phyloP scores from a whole-genome alignment of 2,797 vertebrate genomes.

The Arnoldichthys spilopterus region DNA sequence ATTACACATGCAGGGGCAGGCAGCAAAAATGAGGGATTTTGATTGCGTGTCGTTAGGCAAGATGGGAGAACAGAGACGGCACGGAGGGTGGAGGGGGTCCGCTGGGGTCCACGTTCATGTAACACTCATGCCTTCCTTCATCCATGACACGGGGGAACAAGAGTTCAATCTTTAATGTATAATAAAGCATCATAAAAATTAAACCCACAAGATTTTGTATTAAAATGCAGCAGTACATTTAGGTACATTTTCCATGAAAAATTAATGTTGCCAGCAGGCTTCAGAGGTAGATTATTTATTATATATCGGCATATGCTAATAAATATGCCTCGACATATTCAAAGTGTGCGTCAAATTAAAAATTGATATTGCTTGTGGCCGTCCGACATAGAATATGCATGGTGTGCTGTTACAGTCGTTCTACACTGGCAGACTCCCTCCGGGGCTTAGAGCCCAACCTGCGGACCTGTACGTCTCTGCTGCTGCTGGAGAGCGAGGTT shows the following conservation, averaged over 20 bases:
- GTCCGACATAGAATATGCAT: slow-evolving; percentile 65
- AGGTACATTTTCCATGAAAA: slow-evolving; percentile 71
- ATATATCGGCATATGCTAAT: slow-evolving; percentile 75
- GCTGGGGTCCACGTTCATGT: slow-evolving; percentile 23
- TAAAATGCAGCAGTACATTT: slow-evolving; percentile 67
- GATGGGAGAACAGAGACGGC: slow-evolving; percentile 36
- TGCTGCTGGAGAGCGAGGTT: slow-evolving; percentile 28
- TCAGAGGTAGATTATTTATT: slow-evolving; percentile 73
- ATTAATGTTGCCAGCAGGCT: slow-evolving; percentile 66
- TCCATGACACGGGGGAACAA: slow-evolving; percentile 36
- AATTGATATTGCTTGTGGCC: slow-evolving; percentile 71
- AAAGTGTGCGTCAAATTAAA: slow-evolving; percentile 71
- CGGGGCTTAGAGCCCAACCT: slow-evolving; percentile 38
- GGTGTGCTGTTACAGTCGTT: slow-evolving; percentile 57
- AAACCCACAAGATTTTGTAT: slow-evolving; percentile 65
- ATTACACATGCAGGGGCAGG: slow-evolving; percentile 42
- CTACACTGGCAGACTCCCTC: slow-evolving; percentile 52
- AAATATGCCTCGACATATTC: slow-evolving; percentile 67
- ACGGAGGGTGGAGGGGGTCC: background rate
- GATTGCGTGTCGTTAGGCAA: slow-evolving; percentile 41
- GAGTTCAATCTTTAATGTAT: slow-evolving; percentile 66
- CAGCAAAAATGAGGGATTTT: slow-evolving; percentile 45
- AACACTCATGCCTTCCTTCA: slow-evolving; percentile 42
- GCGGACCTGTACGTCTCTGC: slow-evolving; percentile 26
- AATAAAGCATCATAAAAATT: slow-evolving; percentile 70